These are phyloP conservation scores for Leptosomus discolor DNA, from an alignment of 2,113 vertebrate species.

Conservation along the genomic window DNA sequence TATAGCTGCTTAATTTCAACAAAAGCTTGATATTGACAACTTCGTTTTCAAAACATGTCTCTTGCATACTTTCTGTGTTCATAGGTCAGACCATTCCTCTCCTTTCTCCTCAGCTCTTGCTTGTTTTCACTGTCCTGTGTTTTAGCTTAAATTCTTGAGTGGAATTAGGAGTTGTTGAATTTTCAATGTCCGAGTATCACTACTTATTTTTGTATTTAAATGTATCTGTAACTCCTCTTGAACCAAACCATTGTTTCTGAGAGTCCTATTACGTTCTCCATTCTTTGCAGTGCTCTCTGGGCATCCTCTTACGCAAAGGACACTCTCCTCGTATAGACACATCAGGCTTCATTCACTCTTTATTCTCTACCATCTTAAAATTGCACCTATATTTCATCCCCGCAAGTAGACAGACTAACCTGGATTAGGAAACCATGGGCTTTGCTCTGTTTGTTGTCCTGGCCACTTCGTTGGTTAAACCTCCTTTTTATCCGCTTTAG, in stretches of 20 bases:
- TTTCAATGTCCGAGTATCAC: background rate
- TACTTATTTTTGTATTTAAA: background rate
- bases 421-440: background rate
- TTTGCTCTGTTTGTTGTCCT: background rate
- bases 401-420: background rate
- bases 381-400: background rate
- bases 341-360: background rate
- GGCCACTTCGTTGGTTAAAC: background rate
- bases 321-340: background rate
- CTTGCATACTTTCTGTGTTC: background rate
- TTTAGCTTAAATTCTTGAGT: background rate
- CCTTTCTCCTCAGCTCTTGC: background rate
- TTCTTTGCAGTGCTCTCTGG: background rate
- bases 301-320: background rate
- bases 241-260: background rate
- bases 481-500: background rate
- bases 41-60: background rate
- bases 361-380: background rate
- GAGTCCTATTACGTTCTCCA: background rate
- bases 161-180: background rate
- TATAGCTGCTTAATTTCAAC: background rate
- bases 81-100: fast-evolving
- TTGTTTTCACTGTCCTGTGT: background rate
- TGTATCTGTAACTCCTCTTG: background rate
- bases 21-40: background rate